These are phyloP conservation scores for Sinhomidia bicolor DNA, from an alignment of 2,888 invertebrate species.

Conservation along the genomic window DNA sequence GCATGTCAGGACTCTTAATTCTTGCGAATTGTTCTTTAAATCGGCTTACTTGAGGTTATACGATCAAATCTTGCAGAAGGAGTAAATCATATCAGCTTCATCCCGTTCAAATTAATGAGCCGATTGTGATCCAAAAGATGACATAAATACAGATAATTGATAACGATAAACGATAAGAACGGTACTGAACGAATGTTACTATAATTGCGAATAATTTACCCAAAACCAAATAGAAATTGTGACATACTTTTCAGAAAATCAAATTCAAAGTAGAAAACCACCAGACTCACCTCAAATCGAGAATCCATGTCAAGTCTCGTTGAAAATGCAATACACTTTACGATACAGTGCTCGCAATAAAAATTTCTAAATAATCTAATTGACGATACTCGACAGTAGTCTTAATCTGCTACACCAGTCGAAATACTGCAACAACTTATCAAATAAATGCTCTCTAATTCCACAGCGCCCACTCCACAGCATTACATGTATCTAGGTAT, in stretches of 20 bases:
- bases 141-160: slow-evolving; percentile 9
- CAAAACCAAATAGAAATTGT: slow-evolving; percentile 14
- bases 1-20: not conserved
- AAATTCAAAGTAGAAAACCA: slow-evolving; percentile 13
- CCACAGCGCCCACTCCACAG: too few relatives aligned
- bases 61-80: not conserved
- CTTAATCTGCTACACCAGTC: too few relatives aligned
- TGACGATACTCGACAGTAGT: too few relatives aligned
- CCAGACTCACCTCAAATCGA: slow-evolving; percentile 50
- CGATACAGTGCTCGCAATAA: not conserved
- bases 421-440: too few relatives aligned
- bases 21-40: not conserved
- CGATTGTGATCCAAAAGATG: slow-evolving; percentile 11
- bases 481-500: too few relatives aligned
- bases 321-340: not conserved
- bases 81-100: not conserved
- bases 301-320: slow-evolving; percentile 55
- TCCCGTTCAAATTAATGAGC: slow-evolving; percentile 1
- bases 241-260: slow-evolving; percentile 11
- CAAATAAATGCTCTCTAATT: too few relatives aligned
- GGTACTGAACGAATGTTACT: not conserved
- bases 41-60: not conserved
- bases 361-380: too few relatives aligned
- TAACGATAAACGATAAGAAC: not conserved
- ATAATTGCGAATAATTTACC: not conserved